phyloP scores from a whole-genome alignment of 2,888 invertebrate species.

The Stenurella melanura region DNA sequence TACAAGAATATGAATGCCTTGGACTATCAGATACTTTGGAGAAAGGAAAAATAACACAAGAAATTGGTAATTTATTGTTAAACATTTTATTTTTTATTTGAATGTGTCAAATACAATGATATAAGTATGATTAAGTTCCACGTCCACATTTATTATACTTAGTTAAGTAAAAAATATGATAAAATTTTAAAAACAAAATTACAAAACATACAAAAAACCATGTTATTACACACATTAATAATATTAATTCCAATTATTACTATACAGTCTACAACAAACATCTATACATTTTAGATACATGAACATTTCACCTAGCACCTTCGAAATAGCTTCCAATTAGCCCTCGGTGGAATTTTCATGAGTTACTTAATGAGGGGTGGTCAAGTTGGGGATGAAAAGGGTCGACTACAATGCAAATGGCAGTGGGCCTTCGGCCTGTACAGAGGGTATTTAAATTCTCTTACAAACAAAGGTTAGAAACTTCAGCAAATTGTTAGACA shows the following conservation, averaged over 20 bases:
- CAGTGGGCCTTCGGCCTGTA: slow-evolving; percentile 59
- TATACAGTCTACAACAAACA: slow-evolving; percentile 70
- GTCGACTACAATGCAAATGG: slow-evolving; percentile 60
- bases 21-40: no score
- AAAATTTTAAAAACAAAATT: slow-evolving; percentile 53
- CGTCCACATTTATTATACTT: slow-evolving; percentile 63
- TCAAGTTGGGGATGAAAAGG: slow-evolving; percentile 59
- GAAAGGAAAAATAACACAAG: slow-evolving; percentile 3
- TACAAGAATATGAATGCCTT: no score
- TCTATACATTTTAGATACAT: slow-evolving; percentile 66
- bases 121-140: slow-evolving; percentile 63
- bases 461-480: slow-evolving; percentile 51
- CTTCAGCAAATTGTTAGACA: slow-evolving; percentile 35
- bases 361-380: slow-evolving; percentile 60
- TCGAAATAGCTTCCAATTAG: slow-evolving; percentile 47
- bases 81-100: slow-evolving; percentile 58
- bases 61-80: slow-evolving; percentile 38
- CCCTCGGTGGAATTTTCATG: slow-evolving; percentile 61
- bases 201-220: slow-evolving; percentile 51
- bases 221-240: slow-evolving; percentile 60
- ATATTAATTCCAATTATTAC: slow-evolving; percentile 59
- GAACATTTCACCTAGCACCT: slow-evolving; percentile 61
- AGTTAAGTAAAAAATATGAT: slow-evolving; percentile 66
- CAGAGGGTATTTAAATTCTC: slow-evolving; percentile 44
- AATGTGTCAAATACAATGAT: slow-evolving; percentile 66